Percentiles rank a stretch among this genome's conserved stretches.
phyloP scores from a whole-genome alignment of 1,140 invertebrate genomes.

The Nylanderia fulva region DNA sequence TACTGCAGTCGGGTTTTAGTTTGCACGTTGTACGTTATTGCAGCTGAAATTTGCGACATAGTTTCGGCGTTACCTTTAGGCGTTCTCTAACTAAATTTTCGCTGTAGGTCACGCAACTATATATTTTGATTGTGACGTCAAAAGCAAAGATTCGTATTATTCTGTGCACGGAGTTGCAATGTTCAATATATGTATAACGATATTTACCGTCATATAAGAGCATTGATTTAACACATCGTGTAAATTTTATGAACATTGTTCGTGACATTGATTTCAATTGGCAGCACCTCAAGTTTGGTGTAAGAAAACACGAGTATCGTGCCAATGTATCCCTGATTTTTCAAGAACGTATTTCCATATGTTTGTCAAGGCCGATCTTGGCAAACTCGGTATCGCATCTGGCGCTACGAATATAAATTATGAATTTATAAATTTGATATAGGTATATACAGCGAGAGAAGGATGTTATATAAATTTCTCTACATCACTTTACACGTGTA shows the following conservation, averaged over 20 bases:
- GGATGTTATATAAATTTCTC: neutral
- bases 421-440: neutral
- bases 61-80: neutral
- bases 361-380: constrained; percentile 34
- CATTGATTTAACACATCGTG: neutral
- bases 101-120: constrained; percentile 3
- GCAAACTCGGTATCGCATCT: constrained; percentile 7
- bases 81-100: neutral
- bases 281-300: constrained; percentile 66
- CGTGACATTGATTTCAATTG: constrained; percentile 74
- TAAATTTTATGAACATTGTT: constrained; percentile 66
- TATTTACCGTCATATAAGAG: neutral
- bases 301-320: constrained; percentile 23
- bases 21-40: constrained; percentile 9
- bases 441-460: neutral
- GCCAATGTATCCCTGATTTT: constrained; percentile 34
- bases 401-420: neutral
- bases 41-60: constrained; percentile 32
- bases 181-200: neutral
- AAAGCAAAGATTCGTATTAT: neutral
- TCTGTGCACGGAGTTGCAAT: neutral
- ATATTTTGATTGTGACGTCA: neutral
- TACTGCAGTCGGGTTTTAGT: neutral
- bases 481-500: constrained; percentile 19
- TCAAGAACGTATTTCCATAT: constrained; percentile 40